Percentiles rank a stretch among this genome's conserved stretches.
phyloP scores from a whole-genome alignment of 2,888 invertebrate genomes.

The Heliconius hortense region DNA sequence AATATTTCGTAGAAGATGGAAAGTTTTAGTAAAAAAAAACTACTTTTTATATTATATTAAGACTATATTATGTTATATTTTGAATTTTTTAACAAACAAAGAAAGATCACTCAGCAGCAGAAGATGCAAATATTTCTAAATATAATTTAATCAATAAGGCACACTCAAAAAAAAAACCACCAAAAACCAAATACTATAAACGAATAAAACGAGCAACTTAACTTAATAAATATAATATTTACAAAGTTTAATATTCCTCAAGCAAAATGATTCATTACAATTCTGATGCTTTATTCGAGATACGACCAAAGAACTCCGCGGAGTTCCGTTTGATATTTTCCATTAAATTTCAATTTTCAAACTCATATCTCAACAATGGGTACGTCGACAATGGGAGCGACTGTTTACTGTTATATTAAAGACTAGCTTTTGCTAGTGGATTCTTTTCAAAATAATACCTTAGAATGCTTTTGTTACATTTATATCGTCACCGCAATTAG shows the following conservation, averaged over 20 bases:
- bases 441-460: background rate
- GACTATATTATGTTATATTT: too few relatives aligned
- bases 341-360: constrained; percentile 72
- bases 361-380: constrained; percentile 63
- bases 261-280: constrained; percentile 51
- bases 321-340: constrained; percentile 70
- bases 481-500: constrained; percentile 13
- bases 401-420: constrained; percentile 48
- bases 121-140: too few relatives aligned
- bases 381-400: constrained; percentile 50
- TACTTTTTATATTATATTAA: too few relatives aligned
- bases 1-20: too few relatives aligned
- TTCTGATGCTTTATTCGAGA: constrained; percentile 56
- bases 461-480: background rate
- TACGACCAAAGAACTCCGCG: constrained; percentile 56
- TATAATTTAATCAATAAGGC: too few relatives aligned
- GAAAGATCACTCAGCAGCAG: too few relatives aligned
- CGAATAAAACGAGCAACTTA: constrained; percentile 46
- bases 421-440: constrained; percentile 40
- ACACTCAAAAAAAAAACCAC: too few relatives aligned
- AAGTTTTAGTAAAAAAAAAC: too few relatives aligned
- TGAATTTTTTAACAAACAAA: too few relatives aligned
- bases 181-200: background rate
- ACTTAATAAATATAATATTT: constrained; percentile 28
- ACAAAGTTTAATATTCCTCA: constrained; percentile 39